Conservation (phyloP, 2,113 vertebrate genomes). For the Symphodus melops region DNA sequence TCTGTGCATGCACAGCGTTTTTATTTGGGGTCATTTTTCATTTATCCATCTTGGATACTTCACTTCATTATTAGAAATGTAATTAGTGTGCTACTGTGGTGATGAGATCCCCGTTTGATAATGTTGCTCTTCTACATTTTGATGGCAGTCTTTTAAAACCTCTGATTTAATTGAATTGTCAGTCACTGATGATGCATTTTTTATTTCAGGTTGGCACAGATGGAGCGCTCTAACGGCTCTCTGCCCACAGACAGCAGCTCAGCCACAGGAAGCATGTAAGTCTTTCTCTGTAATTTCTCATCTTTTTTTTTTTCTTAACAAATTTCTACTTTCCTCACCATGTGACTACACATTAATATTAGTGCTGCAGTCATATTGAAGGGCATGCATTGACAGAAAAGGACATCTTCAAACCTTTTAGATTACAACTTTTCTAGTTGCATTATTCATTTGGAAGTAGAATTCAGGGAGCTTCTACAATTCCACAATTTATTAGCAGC, state of each 20-base stretch:
- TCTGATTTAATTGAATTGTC: conserved; percentile 17
- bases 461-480: too few species aligned
- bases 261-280: conserved; percentile 97
- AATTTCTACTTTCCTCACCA: not conserved
- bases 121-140: conserved; percentile 14
- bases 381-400: too few species aligned
- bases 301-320: not conserved
- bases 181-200: conserved; percentile 27
- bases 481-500: too few species aligned
- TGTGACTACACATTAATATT: not conserved
- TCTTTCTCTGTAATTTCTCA: conserved; percentile 50
- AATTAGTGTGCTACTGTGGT: conserved; percentile 14
- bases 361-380: too few species aligned
- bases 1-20: conserved; percentile 1
- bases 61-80: conserved; percentile 1
- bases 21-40: conserved; percentile 4
- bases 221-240: conserved; percentile 96
- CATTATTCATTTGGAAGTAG: too few species aligned
- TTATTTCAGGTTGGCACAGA: conserved; percentile 91
- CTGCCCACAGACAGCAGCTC: conserved; percentile 96
- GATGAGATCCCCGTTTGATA: conserved; percentile 12
- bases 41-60: not conserved
- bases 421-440: too few species aligned
- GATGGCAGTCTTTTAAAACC: conserved; percentile 22
- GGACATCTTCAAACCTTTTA: too few species aligned